phyloP scores from a whole-genome alignment of 2,888 invertebrate species.

The Lomographa bimaculata region DNA sequence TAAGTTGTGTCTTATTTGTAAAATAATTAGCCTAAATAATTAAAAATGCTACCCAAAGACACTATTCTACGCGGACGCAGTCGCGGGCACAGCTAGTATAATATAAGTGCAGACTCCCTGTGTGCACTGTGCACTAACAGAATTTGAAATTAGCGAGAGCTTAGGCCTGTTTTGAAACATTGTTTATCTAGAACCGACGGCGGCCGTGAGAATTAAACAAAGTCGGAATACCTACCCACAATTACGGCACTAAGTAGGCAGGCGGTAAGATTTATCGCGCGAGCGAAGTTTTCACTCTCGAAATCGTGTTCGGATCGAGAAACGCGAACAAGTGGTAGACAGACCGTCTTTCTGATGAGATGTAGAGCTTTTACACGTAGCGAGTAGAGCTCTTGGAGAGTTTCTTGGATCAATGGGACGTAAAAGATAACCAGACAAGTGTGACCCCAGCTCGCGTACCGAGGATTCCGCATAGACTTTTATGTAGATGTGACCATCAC shows the following conservation, averaged over 20 bases:
- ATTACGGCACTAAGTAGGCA: slow-evolving; percentile 46
- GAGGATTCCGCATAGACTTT: no score
- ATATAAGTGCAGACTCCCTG: no score
- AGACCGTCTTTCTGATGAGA: slow-evolving; percentile 38
- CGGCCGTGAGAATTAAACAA: slow-evolving; percentile 37
- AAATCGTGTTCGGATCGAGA: slow-evolving; percentile 63
- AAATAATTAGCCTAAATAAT: no score
- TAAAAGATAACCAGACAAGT: not conserved
- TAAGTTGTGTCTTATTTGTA: no score
- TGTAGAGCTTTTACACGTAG: slow-evolving; percentile 10
- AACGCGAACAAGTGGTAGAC: slow-evolving; percentile 59
- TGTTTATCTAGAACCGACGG: slow-evolving; percentile 6
- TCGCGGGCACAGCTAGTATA: no score
- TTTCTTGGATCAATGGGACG: no score
- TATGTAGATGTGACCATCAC: no score
- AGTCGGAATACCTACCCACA: slow-evolving; percentile 26
- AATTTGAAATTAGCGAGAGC: not conserved
- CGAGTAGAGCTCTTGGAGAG: no score
- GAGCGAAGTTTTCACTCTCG: slow-evolving; percentile 66
- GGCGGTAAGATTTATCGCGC: slow-evolving; percentile 58
- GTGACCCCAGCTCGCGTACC: no score
- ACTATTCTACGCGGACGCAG: no score
- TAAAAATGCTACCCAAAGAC: no score
- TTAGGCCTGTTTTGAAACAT: not conserved
- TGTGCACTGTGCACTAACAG: not conserved